phyloP scores from a whole-genome alignment of 2,888 invertebrate genomes.

The Tenodera sinensis region DNA sequence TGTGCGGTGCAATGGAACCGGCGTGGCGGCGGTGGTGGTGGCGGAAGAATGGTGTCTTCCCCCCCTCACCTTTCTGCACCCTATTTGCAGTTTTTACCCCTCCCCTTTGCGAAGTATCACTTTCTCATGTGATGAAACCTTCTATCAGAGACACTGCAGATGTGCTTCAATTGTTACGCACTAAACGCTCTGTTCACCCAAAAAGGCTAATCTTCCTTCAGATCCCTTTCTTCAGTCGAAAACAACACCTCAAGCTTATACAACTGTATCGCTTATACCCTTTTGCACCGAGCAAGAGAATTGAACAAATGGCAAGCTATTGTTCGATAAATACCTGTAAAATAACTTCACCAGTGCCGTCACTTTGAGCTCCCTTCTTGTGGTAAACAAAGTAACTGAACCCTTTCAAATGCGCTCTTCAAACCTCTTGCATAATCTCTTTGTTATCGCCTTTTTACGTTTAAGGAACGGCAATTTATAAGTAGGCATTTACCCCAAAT shows the following conservation, averaged over 20 bases:
- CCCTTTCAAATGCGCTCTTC: too few species aligned
- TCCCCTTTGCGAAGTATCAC: not conserved
- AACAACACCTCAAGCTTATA: not conserved
- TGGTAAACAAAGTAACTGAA: too few species aligned
- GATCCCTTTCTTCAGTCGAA: not conserved
- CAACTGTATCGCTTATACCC: not conserved
- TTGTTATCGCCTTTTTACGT: not conserved
- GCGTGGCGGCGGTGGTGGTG: not conserved
- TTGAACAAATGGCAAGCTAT: not conserved
- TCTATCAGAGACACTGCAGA: not conserved
- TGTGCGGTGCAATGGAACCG: not conserved
- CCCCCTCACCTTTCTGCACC: not conserved
- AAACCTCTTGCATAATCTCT: not conserved
- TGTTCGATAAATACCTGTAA: not conserved
- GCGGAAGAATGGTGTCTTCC: not conserved
- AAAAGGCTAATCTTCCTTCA: not conserved
- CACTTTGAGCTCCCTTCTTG: not conserved
- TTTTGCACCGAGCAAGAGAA: not conserved
- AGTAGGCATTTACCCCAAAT: too few species aligned
- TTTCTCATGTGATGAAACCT: constrained; percentile 5
- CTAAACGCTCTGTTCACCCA: not conserved
- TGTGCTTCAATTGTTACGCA: not conserved
- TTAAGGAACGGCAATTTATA: not conserved
- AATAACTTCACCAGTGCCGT: not conserved
- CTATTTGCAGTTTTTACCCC: not conserved